Base-by-base conservation (phyloP, 2,797 vertebrate species). In the Philypnodon macrostomus region DNA sequence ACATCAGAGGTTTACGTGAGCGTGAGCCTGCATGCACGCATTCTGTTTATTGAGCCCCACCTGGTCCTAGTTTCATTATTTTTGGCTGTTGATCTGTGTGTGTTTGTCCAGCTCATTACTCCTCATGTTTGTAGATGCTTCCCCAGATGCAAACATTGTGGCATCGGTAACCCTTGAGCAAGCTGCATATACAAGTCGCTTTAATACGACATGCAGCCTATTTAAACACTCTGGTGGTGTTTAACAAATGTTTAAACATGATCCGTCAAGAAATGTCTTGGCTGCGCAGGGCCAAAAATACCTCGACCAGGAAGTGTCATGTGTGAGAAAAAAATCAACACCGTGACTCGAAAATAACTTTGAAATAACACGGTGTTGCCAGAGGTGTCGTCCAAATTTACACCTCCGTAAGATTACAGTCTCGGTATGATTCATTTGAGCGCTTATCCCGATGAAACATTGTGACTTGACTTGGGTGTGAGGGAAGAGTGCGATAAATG, bases 101-200 rank as follows among this genome's bases (percentile, higher is more conserved):
- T 40, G 47, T 35, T 62, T 69, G 64, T 64, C 57, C 46, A 40
- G 36, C 42, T 67, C 62, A 72, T 76, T 71, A 69, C 47, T 44
- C 16, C 57, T 58, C 47, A 36, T 52, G 64, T 77, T 70, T 70
- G 54, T 63, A 75, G 77, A 77, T 72, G 65, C 71, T 74, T 75
- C 66, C 42, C 60, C 61, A 66, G 50, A 73, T 67, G 70, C 58
- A 73, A 73, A 71, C 59, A 71, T 47, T 40, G 45, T 58, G 47
- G 37, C 53, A 45, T 40, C 31, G 52, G 26, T 61, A 46, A 61
- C 46, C 29, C 33, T 5, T 13, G 44, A 69, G 68, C 36, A 39
- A 56, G 41, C 53, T 49, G 19, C 60, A 65, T 45, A 37, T 42
- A 37, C 49, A 47, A 36, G 32, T 47, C 29, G 9, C 16, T 12